phyloP scores from a whole-genome alignment of 2,113 vertebrate species.

The Thryonomys swinderianus region DNA sequence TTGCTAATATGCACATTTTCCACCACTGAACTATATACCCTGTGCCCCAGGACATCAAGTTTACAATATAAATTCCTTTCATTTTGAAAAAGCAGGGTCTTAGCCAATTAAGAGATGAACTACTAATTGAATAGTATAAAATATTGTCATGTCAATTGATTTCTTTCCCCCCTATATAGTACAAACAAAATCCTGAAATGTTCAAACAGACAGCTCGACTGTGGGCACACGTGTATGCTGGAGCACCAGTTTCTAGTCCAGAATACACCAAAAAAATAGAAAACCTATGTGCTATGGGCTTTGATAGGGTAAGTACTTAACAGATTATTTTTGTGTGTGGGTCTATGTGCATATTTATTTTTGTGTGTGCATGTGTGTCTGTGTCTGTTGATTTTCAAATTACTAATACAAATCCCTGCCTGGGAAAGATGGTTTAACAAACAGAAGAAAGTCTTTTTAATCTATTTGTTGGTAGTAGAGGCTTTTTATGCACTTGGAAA shows the following conservation, averaged over 20 bases:
- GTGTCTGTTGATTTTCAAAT: constrained; percentile 52
- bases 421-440: background rate
- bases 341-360: no score
- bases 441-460: background rate
- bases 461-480: constrained; percentile 17
- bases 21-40: background rate
- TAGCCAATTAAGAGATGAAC: constrained; percentile 20
- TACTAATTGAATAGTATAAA: background rate
- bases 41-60: background rate
- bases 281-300: constrained; percentile 99
- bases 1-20: background rate
- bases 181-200: constrained; percentile 99
- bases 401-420: background rate
- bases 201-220: constrained; percentile 99
- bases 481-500: background rate
- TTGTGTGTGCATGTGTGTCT: background rate
- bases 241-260: constrained; percentile 96
- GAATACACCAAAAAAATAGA: constrained; percentile 99
- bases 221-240: constrained; percentile 98
- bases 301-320: constrained; percentile 95
- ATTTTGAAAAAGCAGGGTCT: constrained; percentile 6
- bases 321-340: constrained; percentile 5
- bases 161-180: constrained; percentile 86
- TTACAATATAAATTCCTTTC: constrained; percentile 43
- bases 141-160: constrained; percentile 63